Evolutionary conservation across 2,888 invertebrate genomes (phyloP), one percentile per base, ranked within the genome.

Genomic region (Diplazon laetatorius): DNA sequence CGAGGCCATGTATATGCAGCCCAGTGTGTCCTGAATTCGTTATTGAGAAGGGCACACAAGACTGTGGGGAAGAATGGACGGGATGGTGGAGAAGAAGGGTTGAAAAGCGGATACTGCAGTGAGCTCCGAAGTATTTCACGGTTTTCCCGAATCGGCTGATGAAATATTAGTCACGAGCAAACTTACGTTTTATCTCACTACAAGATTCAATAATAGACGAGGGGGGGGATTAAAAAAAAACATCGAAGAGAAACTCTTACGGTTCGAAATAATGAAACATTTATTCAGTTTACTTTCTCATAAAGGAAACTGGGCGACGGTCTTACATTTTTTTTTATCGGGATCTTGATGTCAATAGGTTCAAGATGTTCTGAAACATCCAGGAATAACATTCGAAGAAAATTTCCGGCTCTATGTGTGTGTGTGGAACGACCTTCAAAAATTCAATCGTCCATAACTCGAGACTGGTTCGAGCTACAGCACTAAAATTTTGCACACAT

Each of bases 1-100:
- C 79, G 72, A 57, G 75, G 68, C 46, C 63, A 72, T 72, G 68
- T 68, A 68, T 66, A 71, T n/a, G n/a, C n/a, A n/a, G 68, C 68
- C 69, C 59, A 69, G 35, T 68, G 80, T 79, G 83, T 65, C 69
- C 80, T 80, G 85, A 85, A 85, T 85, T 71, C 81, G 76, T 75
- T 78, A 82, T 79, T 52, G 68, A 57, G 71, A 39, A 48, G 35
- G 5, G 59, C 48, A 69, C 52, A 46, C 65, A 76, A 2, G 50
- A 22, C 18, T 46, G 69, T 30, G 30, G 48, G 59, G 22, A 70
- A n/a, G n/a, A n/a, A n/a, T n/a, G n/a, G n/a, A n/a, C n/a, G n/a
- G 12, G 42, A 39, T 16, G 14, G 39, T 52, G 55, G 66, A 50
- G 20, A 48, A 25, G 59, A 35, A 70, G 46, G 69, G 46, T 4